Conservation (phyloP, 2,113 vertebrate genomes). For the Eulemur rufifrons region DNA sequence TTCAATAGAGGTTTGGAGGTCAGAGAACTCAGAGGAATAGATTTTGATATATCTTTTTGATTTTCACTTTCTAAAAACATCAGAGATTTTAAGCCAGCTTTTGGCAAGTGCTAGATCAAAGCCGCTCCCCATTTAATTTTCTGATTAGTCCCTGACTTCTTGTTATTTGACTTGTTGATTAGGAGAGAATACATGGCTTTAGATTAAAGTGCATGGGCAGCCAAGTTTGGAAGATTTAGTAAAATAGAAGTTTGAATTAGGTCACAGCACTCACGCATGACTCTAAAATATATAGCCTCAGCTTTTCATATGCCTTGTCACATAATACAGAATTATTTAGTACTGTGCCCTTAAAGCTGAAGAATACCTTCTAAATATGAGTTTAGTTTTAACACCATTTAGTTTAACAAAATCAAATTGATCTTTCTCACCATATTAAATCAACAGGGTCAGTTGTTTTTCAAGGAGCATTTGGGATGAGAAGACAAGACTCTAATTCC, state of each 20-base stretch:
- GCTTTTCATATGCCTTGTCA: neutral
- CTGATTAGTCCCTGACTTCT: neutral
- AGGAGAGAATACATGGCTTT: neutral
- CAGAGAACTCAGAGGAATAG: neutral
- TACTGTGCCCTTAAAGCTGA: neutral
- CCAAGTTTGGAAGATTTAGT: neutral
- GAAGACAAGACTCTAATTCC: neutral
- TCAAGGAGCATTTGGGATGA: neutral
- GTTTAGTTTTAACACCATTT: neutral
- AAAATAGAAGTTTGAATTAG: neutral
- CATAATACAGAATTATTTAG: neutral
- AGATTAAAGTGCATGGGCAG: neutral
- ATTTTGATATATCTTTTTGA: constrained; percentile 40
- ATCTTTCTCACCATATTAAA: neutral
- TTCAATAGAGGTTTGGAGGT: neutral
- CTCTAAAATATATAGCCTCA: neutral
- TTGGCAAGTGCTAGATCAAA: constrained; percentile 33
- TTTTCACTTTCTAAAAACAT: constrained; percentile 44
- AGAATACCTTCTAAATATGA: neutral
- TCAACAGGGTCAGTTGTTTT: neutral
- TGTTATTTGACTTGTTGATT: constrained; percentile 20
- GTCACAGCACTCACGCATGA: neutral
- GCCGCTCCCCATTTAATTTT: constrained; percentile 40
- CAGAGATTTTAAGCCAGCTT: constrained; percentile 11
- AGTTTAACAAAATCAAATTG: neutral